Percentiles rank a stretch among this genome's conserved stretches.
phyloP scores from a whole-genome alignment of 53 echinoderm and acorn worm genomes.

The Temnopleurus reevesii region DNA sequence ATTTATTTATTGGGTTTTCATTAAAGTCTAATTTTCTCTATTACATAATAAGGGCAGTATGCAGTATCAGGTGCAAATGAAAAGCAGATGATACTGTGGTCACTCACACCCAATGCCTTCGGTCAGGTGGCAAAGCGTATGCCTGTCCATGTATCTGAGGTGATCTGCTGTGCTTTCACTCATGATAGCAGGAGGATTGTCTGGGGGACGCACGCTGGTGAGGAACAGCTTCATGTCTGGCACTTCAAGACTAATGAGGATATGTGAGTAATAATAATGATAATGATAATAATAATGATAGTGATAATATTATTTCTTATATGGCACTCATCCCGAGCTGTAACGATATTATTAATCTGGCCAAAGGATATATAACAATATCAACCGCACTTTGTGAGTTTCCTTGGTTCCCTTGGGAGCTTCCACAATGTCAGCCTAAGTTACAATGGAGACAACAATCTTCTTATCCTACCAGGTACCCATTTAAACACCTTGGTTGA shows the following conservation, averaged over 20 bases:
- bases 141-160: constrained; percentile 57
- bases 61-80: constrained; percentile 66
- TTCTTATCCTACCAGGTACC: no score
- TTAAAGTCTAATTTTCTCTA: background rate
- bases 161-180: constrained; percentile 69
- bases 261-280: constrained; percentile 45
- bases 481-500: no score
- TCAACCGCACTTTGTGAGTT: no score
- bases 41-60: constrained; percentile 16
- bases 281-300: no score
- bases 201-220: constrained; percentile 63
- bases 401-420: no score
- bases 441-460: no score
- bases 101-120: constrained; percentile 42
- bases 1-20: no score
- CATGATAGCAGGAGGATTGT: constrained; percentile 57
- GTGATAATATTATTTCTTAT: no score
- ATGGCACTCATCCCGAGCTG: no score
- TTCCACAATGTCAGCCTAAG: no score
- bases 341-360: no score
- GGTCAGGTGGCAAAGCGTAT: constrained; percentile 64
- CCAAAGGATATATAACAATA: no score
- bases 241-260: constrained; percentile 54
- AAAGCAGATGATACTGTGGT: constrained; percentile 74
- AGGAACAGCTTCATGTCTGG: constrained; percentile 80